Evolutionary conservation across 2,113 vertebrate genomes (phyloP).

Genomic region (Engraulis encrasicolus): DNA sequence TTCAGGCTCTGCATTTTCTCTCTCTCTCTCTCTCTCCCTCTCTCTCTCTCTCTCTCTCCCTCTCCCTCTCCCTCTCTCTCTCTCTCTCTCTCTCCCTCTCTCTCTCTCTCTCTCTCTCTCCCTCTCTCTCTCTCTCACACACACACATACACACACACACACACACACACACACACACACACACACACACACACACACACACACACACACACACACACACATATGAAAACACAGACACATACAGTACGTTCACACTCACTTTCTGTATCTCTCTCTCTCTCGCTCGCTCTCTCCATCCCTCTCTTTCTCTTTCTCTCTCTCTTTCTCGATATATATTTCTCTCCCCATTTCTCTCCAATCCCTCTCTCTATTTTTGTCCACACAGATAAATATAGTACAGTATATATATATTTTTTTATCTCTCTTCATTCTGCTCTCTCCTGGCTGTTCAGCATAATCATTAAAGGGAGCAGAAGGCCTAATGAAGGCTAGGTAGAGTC

Average conservation of each 20-base stretch:
- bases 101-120: slow-evolving; percentile 33
- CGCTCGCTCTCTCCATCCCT: background rate
- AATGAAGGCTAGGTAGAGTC: background rate
- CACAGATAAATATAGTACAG: too few species aligned
- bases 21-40: slow-evolving; percentile 40
- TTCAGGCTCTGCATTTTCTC: slow-evolving; percentile 37
- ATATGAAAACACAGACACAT: too few species aligned
- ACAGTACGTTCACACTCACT: slow-evolving; percentile 41
- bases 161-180: too few species aligned
- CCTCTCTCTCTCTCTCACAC: slow-evolving; percentile 9
- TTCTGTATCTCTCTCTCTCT: slow-evolving; percentile 15
- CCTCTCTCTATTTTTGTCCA: background rate
- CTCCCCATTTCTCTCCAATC: slow-evolving; percentile 23
- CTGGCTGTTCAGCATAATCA: slow-evolving; percentile 64
- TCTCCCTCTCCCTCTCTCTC: slow-evolving; percentile 17
- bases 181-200: too few species aligned
- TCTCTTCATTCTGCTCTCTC: slow-evolving; percentile 30
- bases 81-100: slow-evolving; percentile 33
- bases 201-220: too few species aligned
- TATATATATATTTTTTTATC: background rate
- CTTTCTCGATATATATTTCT: slow-evolving; percentile 43
- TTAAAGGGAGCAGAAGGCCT: slow-evolving; percentile 1
- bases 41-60: background rate
- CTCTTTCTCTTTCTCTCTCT: slow-evolving; percentile 21
- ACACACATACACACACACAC: too few species aligned